Base-by-base conservation (phyloP, 2,797 vertebrate genomes). In the Scolopax rusticola region DNA sequence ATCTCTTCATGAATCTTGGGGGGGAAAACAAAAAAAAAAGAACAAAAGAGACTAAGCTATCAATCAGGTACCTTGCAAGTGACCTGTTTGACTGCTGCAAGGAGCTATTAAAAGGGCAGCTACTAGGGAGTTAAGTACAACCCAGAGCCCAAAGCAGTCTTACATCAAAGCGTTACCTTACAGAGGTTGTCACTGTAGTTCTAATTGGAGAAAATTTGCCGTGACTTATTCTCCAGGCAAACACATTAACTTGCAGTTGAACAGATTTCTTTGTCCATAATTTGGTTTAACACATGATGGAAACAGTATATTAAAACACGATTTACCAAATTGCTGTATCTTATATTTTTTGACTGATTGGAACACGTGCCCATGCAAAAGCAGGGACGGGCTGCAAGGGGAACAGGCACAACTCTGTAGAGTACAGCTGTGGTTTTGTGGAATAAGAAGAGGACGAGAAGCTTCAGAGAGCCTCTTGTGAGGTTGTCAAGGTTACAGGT, bases 401-500 rank as follows among this genome's bases (percentile, higher is more conserved):
- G 79, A 75, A 61, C 17, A 74, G 73, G 41, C 68, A 17, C 16
- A 41, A 15, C 40, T 81, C 54, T 0, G 3, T 47, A 45, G 47
- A 5, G 4, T 28, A 53, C 28, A 70, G 71, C 64, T 90, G 76
- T 38, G 81, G 51, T 65, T 79, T 84, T 82, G 69, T 50, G 45
- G 40, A 82, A 89, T 67, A 71, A 70, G 74, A 83, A 28, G 51
- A 69, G 30, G 61, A 70, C 24, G 20, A 60, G 73, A 75, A 40
- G 30, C 64, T 63, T 70, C 54, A 33, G 86, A 92, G 59, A 75
- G 19, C 51, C 32, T 60, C 63, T 81, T 68, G 50, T 1, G 6
- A 80, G 60, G 61, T 83, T 95, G 87, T 81, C 93, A 88, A 12
- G 84, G 71, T 94, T 94, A 85, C 90, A 91, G 92, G 70, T 78